phyloP scores from a whole-genome alignment of 2,113 vertebrate species.

The Grammatotria lemairii region DNA sequence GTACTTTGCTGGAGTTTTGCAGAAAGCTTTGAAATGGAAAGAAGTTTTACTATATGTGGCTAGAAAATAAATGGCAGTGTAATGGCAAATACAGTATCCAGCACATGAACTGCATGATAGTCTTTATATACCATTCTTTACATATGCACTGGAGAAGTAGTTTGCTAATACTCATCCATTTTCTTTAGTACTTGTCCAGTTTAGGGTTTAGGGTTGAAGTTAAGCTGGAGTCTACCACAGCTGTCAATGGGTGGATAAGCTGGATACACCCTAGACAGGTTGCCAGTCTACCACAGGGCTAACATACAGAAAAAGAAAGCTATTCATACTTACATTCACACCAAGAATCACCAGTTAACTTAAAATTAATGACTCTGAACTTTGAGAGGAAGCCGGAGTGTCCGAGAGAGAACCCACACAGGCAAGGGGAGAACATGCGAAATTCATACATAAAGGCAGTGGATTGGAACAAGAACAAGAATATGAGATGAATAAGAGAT shows the following conservation, averaged over 20 bases:
- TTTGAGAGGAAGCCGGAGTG: neutral
- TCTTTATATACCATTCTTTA: neutral
- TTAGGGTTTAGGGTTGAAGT: neutral
- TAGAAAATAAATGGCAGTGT: neutral
- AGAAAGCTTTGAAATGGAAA: neutral
- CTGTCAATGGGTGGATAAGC: neutral
- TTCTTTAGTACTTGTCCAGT: neutral
- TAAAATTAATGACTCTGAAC: neutral
- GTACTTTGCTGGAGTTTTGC: neutral
- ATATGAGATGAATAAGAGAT: neutral
- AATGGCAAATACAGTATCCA: neutral
- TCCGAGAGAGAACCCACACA: neutral
- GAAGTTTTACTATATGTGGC: neutral
- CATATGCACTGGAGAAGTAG: neutral
- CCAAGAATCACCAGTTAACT: neutral
- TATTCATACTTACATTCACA: neutral
- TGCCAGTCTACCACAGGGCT: neutral
- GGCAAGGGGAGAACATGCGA: neutral
- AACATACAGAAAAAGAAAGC: neutral
- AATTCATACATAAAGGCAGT: neutral
- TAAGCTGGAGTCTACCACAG: neutral
- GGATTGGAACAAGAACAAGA: neutral
- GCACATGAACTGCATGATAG: neutral
- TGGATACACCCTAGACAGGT: neutral
- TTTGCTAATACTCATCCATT: neutral